phyloP scores from a whole-genome alignment of 2,888 invertebrate genomes.

The Tanytarsus gracilentus region DNA sequence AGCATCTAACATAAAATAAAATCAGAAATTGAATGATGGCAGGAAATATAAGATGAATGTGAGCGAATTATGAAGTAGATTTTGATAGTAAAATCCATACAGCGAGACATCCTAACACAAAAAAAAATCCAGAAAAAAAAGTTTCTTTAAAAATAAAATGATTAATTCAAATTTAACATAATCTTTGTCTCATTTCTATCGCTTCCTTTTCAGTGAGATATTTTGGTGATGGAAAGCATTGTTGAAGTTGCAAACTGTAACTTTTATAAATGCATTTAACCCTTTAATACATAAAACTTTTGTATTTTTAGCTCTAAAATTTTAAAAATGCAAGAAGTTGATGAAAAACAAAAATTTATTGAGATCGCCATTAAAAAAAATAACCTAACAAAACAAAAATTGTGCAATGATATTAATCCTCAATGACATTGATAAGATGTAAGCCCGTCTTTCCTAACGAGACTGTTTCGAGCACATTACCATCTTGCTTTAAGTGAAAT shows the following conservation, averaged over 20 bases:
- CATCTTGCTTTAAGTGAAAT: constrained; percentile 64
- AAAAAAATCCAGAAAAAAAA: not conserved
- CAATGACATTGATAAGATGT: constrained; percentile 75
- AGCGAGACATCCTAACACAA: not conserved
- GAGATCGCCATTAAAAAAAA: too few species aligned
- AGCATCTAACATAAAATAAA: not conserved
- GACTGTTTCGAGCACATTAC: constrained; percentile 62
- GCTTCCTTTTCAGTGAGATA: too few species aligned
- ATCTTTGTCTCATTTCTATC: too few species aligned
- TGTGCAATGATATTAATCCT: constrained; percentile 45
- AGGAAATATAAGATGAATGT: not conserved
- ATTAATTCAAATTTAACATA: not conserved
- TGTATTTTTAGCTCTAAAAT: not conserved
- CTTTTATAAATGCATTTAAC: too few species aligned
- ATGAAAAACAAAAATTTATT: not conserved
- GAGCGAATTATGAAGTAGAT: not conserved
- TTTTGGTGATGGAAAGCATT: too few species aligned
- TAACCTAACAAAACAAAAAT: not conserved
- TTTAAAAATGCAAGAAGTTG: not conserved
- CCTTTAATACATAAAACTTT: not conserved
- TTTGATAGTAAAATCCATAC: constrained; percentile 3
- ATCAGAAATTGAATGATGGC: not conserved
- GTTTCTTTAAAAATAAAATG: not conserved
- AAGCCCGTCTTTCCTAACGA: constrained; percentile 71
- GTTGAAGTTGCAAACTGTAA: too few species aligned